Evolutionary conservation across 2,888 invertebrate species (phyloP), one percentile per base, ranked within the genome.

Genomic region (Morinoia aosen): DNA sequence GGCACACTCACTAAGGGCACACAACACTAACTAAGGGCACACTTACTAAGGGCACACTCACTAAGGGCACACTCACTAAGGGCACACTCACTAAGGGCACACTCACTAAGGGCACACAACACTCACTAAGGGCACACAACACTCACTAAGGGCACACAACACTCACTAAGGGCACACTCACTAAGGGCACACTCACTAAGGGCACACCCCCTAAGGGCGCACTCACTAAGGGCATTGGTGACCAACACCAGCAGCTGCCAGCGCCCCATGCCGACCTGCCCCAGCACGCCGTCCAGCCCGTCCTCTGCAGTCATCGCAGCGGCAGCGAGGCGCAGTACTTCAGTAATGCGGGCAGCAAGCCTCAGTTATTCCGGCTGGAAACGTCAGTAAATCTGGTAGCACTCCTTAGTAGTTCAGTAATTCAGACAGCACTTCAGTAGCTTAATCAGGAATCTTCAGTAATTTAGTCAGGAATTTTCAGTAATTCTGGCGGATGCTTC

Each of bases 241-340:
- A 95, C 64, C 56, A 95, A 48, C 61, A 64, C 95, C 61, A 95
- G 64, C 64, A 95, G 48, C 56, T 95, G 95, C 95, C 95, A 95
- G 11, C 95, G 48, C n/a, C 95, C 95, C 95, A 95, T 95, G 10
- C 64, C 33, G 12, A 95, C 64, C 40, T n/a, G 48, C n/a, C 64
- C 64, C 64, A 95, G 33, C 8, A 95, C 64, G 40, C 95, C 95
- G 95, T 95, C 95, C 64, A 95, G 64, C 14, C 95, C 95, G 64
- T 95, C 95, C 95, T 95, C 95, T 14, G 56, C 61, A 0, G 95
- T 57, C 93, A 93, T 93, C 76, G 8, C 33, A 0, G 25, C 76
- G 33, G 25, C 25, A 10, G 7, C 16, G 64, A 64, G 5, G 64
- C 64, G 12, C 25, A 5, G 25, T n/a, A n/a, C 48, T 48, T 5